A percentile compares a stretch with the other conserved stretches of the same genome.
Evolutionary conservation across 2,113 vertebrate genomes (phyloP).

Genomic region (Galbula dea): DNA sequence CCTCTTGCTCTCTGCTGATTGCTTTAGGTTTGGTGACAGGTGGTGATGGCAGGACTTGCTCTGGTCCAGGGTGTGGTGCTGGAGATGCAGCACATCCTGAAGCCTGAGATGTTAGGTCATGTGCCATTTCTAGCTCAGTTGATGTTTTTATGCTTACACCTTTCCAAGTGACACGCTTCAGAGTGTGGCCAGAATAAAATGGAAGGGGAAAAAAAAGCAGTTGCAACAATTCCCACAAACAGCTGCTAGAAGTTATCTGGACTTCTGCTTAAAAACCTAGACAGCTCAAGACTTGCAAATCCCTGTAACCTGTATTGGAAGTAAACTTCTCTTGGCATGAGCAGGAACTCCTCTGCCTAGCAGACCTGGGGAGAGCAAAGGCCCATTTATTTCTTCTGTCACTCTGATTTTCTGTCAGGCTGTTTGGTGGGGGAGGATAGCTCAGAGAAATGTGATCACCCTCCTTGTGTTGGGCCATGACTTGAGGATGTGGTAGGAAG

Average conservation of each 20-base stretch:
- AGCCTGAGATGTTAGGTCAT: background rate
- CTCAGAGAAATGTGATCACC: background rate
- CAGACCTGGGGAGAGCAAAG: background rate
- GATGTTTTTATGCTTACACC: background rate
- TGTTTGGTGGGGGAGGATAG: background rate
- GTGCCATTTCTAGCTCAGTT: background rate
- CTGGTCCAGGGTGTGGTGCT: background rate
- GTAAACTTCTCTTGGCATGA: background rate
- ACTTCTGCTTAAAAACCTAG: background rate
- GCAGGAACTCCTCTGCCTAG: background rate
- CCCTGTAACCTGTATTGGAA: background rate
- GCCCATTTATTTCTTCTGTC: background rate
- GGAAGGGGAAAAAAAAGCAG: background rate
- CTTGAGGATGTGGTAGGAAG: background rate
- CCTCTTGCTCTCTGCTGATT: background rate
- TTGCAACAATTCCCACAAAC: background rate
- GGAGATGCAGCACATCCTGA: background rate
- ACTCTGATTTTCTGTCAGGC: background rate
- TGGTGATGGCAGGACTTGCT: background rate
- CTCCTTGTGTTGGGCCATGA: background rate
- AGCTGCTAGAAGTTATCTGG: background rate
- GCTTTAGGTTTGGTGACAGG: slow-evolving; percentile 35
- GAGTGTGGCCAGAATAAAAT: background rate
- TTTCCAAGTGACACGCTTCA: background rate
- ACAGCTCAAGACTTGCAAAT: background rate